A percentile compares a stretch with the other conserved stretches of the same genome.
Conservation (phyloP, 2,113 vertebrate species). For the Nothobranchius kuhntae region DNA sequence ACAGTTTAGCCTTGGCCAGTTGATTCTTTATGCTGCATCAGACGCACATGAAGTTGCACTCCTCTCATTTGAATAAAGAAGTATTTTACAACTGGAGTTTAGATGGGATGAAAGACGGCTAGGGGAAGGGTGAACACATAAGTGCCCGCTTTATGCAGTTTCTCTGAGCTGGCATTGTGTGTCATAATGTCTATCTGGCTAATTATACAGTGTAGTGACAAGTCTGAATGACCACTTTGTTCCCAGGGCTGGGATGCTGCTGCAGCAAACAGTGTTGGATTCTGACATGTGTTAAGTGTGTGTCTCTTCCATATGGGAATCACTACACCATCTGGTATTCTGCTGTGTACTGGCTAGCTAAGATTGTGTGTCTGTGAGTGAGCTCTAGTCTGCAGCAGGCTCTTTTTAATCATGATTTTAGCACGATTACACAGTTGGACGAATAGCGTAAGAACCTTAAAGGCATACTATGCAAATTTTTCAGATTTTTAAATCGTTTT, state of each 20-base stretch:
- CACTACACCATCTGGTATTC: constrained; percentile 76
- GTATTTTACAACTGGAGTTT: constrained; percentile 48
- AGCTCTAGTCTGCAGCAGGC: constrained; percentile 52
- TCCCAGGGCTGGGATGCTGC: constrained; percentile 81
- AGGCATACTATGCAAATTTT: no score
- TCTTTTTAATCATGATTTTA: constrained; percentile 58
- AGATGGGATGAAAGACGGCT: constrained; percentile 58
- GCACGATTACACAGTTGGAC: constrained; percentile 48
- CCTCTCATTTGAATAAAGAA: constrained; percentile 38
- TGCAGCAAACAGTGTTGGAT: constrained; percentile 76
- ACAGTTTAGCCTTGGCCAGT: constrained; percentile 17
- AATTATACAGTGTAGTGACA: constrained; percentile 84
- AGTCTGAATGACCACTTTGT: constrained; percentile 95
- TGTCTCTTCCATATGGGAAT: constrained; percentile 76
- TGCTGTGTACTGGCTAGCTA: constrained; percentile 70
- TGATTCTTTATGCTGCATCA: constrained; percentile 35
- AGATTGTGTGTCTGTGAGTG: constrained; percentile 59
- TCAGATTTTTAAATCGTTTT: no score
- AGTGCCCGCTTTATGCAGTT: constrained; percentile 90
- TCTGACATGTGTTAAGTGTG: constrained; percentile 77
- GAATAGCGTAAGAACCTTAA: constrained; percentile 43
- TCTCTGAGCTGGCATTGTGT: constrained; percentile 93
- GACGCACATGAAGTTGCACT: constrained; percentile 29
- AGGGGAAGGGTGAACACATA: constrained; percentile 82
- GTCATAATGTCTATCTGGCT: constrained; percentile 87